A percentile compares a stretch with the other conserved stretches of the same genome.
Evolutionary conservation across 2,888 invertebrate species (phyloP).

Genomic region (Mesoligia furuncula): DNA sequence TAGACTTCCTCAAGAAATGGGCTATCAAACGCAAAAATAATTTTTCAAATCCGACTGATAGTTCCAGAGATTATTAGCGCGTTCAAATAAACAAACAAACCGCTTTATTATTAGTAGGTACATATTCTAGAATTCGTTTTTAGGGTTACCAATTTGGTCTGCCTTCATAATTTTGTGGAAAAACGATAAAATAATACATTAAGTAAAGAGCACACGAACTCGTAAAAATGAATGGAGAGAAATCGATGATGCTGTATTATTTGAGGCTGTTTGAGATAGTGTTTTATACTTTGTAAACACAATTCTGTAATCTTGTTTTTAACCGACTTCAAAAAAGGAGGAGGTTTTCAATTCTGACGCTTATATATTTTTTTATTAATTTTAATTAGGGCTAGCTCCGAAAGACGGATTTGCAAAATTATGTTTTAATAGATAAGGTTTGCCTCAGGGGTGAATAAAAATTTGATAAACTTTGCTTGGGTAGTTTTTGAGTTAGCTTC

Average conservation of each 20-base stretch:
- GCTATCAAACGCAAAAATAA: neutral
- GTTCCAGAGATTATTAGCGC: neutral
- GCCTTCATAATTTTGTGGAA: neutral
- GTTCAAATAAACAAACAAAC: neutral
- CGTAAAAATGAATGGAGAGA: slow-evolving; percentile 8
- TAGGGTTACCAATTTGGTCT: neutral
- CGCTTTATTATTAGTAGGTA: neutral
- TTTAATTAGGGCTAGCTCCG: too few relatives aligned
- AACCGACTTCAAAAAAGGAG: too few relatives aligned
- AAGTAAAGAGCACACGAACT: neutral
- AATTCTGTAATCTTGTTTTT: neutral
- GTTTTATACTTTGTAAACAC: neutral
- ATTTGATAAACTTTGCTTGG: too few relatives aligned
- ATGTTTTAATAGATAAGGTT: too few relatives aligned
- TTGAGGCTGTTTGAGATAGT: neutral
- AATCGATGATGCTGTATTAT: neutral
- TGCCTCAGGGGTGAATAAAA: too few relatives aligned
- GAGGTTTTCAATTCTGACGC: too few relatives aligned
- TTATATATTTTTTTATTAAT: too few relatives aligned
- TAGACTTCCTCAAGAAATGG: neutral
- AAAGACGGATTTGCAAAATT: too few relatives aligned
- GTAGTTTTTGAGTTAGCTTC: too few relatives aligned
- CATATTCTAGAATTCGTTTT: slow-evolving; percentile 7
- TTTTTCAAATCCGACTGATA: neutral
- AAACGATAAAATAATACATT: neutral